Conservation (phyloP, 2,797 vertebrate species). For the Crocodylus rhombifer region DNA sequence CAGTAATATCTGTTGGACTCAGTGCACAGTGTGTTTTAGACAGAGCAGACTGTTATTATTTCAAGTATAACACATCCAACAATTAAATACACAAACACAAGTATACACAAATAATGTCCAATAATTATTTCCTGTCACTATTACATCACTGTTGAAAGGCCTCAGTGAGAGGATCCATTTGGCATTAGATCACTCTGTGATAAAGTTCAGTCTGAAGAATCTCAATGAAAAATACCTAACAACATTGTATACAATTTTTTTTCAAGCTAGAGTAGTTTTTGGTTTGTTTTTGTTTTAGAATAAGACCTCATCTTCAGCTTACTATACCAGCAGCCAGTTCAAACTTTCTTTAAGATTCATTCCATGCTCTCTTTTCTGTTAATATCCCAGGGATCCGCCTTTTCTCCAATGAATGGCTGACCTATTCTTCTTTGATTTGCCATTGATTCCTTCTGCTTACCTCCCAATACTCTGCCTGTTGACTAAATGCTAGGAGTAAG, state of each 20-base stretch:
- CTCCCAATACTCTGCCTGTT: conserved; percentile 58
- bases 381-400: conserved; percentile 56
- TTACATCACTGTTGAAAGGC: neutral
- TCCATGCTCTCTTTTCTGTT: conserved; percentile 58
- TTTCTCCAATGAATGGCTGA: conserved; percentile 69
- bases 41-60: conserved; percentile 29
- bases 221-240: neutral
- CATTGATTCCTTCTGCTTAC: conserved; percentile 68
- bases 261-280: neutral
- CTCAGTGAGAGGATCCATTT: neutral
- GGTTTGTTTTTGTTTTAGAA: neutral
- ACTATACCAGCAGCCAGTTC: neutral
- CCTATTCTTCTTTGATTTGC: conserved; percentile 74
- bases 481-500: conserved; percentile 68
- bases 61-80: neutral
- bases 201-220: neutral
- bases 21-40: neutral
- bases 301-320: neutral
- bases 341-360: conserved; percentile 63
- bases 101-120: neutral
- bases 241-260: conserved; percentile 19
- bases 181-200: neutral
- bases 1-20: neutral
- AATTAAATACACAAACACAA: neutral
- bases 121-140: neutral